These are phyloP conservation scores for Danionella cerebrum DNA, from an alignment of 2,113 vertebrate genomes.

Conservation along the genomic window DNA sequence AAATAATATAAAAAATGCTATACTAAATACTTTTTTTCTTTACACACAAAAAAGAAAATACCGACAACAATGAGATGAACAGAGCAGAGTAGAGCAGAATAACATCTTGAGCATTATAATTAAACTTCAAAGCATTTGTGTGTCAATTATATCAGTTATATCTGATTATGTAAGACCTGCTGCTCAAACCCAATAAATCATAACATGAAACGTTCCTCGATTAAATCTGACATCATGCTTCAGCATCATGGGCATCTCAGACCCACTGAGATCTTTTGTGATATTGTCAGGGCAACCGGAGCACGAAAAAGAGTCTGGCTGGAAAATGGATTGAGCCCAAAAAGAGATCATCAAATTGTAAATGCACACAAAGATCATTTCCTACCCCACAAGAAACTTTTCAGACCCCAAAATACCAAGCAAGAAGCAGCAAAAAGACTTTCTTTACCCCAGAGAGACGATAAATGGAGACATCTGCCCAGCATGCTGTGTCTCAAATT, in stretches of 20 bases:
- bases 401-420: not conserved
- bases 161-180: not conserved
- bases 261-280: not conserved
- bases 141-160: not conserved
- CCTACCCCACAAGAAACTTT: too few relatives aligned
- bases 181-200: too few relatives aligned
- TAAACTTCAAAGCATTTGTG: not conserved
- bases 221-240: slow-evolving; percentile 21
- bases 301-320: not conserved
- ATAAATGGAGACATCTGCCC: not conserved
- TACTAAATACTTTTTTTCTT: too few relatives aligned
- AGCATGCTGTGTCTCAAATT: not conserved
- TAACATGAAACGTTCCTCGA: not conserved
- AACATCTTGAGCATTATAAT: not conserved
- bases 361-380: too few relatives aligned
- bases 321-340: too few relatives aligned
- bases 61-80: too few relatives aligned
- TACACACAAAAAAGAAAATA: too few relatives aligned
- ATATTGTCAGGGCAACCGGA: slow-evolving; percentile 4
- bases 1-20: too few relatives aligned
- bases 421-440: not conserved
- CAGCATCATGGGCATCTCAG: not conserved
- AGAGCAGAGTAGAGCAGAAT: too few relatives aligned
- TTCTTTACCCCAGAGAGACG: not conserved
- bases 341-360: too few relatives aligned